Conservation (phyloP, 2,888 invertebrate genomes). For the Zonitis immaculata region DNA sequence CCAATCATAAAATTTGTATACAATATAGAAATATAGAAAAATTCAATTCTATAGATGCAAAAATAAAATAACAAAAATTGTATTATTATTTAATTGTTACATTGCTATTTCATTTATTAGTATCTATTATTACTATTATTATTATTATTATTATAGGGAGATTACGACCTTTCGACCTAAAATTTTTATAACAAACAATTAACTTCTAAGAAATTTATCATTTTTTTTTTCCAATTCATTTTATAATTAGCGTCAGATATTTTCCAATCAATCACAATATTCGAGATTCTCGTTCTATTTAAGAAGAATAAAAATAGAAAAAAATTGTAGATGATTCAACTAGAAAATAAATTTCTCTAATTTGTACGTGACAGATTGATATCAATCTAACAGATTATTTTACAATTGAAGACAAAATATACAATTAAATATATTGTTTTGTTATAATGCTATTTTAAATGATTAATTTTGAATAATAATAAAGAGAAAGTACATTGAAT, state of each 20-base stretch:
- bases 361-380: neutral
- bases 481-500: neutral
- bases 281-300: no score
- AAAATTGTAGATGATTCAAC: no score
- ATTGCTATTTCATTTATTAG: neutral
- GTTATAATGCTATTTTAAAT: neutral
- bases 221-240: slow-evolving; percentile 14
- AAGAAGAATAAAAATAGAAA: neutral
- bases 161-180: slow-evolving; percentile 17
- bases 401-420: neutral
- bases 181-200: slow-evolving; percentile 11
- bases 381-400: neutral
- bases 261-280: slow-evolving; percentile 2
- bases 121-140: neutral
- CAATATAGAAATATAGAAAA: neutral
- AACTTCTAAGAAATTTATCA: slow-evolving; percentile 12
- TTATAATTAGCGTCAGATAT: slow-evolving; percentile 10
- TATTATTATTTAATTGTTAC: neutral
- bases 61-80: no score
- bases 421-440: neutral
- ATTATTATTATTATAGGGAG: slow-evolving; percentile 1
- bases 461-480: neutral
- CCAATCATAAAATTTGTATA: neutral
- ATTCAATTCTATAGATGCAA: no score
- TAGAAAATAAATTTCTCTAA: neutral